These are phyloP conservation scores for Aythya baeri DNA, from an alignment of 2,113 vertebrate species.

Conservation along the genomic window DNA sequence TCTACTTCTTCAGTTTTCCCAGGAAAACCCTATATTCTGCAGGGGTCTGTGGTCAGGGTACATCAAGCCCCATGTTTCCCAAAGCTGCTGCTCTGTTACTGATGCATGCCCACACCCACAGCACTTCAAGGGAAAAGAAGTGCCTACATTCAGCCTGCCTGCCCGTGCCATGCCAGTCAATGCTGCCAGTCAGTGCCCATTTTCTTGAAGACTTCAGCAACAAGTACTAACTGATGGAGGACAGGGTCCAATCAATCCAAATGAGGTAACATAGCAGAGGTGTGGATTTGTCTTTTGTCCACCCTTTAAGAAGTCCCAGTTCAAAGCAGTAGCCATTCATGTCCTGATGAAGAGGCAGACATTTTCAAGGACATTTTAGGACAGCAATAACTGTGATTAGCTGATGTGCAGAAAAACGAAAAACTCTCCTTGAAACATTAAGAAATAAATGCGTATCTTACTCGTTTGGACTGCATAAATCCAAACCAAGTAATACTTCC, in stretches of 20 bases:
- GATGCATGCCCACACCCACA: accelerated
- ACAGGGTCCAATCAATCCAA: accelerated
- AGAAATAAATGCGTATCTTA: neutral
- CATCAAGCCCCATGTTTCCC: neutral
- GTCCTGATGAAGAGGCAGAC: neutral
- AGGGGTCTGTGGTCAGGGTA: neutral
- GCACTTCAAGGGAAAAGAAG: neutral
- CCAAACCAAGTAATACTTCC: neutral
- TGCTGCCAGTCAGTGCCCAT: neutral
- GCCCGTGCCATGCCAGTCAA: neutral
- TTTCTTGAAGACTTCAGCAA: neutral
- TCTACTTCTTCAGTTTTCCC: neutral
- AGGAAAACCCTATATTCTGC: neutral
- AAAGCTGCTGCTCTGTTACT: neutral
- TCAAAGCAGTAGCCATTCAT: neutral
- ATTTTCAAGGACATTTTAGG: neutral
- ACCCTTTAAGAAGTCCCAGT: neutral
- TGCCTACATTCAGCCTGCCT: neutral
- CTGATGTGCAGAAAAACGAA: neutral
- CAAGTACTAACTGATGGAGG: neutral
- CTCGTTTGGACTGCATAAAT: neutral
- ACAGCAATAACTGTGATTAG: neutral
- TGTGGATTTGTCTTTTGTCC: neutral
- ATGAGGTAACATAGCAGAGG: accelerated
- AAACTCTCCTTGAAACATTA: neutral